phyloP scores from a whole-genome alignment of 2,797 vertebrate genomes.

The Enteromius argenteus region DNA sequence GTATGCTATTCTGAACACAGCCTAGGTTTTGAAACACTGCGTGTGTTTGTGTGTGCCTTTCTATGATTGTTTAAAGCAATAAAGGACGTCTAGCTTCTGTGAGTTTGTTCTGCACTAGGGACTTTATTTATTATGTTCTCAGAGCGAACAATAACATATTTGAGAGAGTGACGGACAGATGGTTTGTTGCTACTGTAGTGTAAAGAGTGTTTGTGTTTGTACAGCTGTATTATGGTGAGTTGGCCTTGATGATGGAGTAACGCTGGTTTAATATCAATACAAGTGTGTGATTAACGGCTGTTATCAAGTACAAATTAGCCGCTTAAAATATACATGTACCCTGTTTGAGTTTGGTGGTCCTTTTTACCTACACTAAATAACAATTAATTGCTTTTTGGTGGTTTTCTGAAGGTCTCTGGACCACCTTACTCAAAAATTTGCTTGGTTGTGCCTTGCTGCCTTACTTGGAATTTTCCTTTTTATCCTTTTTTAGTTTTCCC shows the following conservation, averaged over 20 bases:
- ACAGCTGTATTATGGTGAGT: conserved; percentile 32
- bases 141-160: conserved; percentile 15
- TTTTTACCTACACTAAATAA: neutral
- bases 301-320: conserved; percentile 3
- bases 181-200: conserved; percentile 39
- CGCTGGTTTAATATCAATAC: conserved; percentile 1
- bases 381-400: neutral
- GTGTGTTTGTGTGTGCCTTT: neutral
- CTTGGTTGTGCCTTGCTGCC: conserved; percentile 51
- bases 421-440: conserved; percentile 22
- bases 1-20: neutral
- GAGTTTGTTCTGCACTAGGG: conserved; percentile 31
- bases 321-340: neutral
- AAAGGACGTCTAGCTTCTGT: conserved; percentile 15
- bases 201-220: conserved; percentile 31
- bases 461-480: neutral
- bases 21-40: conserved; percentile 22
- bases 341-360: conserved; percentile 8
- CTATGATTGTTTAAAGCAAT: neutral
- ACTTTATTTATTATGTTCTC: conserved; percentile 42
- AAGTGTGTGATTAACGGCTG: neutral
- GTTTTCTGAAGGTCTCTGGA: neutral
- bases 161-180: conserved; percentile 26
- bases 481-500: neutral
- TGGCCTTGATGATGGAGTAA: neutral